Evolutionary conservation across 2,797 vertebrate genomes (phyloP), one percentile per base, ranked within the genome.

Genomic region (Thunnus albacares): DNA sequence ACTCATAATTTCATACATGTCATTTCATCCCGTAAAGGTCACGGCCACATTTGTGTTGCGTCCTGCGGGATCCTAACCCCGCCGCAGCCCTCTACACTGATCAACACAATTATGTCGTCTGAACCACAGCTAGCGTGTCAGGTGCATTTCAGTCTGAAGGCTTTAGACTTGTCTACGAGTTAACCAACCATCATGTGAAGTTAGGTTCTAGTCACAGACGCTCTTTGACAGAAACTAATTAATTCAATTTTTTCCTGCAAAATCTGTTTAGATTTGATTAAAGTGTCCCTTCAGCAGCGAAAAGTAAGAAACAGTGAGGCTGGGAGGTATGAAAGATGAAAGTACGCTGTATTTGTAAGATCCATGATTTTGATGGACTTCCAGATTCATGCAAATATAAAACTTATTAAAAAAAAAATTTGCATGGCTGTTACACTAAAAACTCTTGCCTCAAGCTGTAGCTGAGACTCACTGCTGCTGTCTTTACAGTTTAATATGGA

Each of bases 181-280:
- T 22, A 33, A 49, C 17, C 43, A 35, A 51, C 9, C 15, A 7
- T 45, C 14, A 63, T 28, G 43, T 61, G 43, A 53, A 15, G 20
- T 45, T 56, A 5, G 9, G 17, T 13, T 57, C 41, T 66, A 8
- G 28, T 55, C 38, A 35, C 62, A 43, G 43, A 18, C 33, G 26
- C 47, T 55, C n/a, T 41, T 24, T 45, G 33, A 70, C 45, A 35
- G 60, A 38, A 60, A 6, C 20, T 49, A 41, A 57, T 53, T 3
- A 3, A 30, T 30, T 30, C 28, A 22, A 70, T 33, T 0, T 8
- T 49, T 41, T 28, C 14, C 66, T 12, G 15, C 6, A 33, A 53
- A 71, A 64, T 63, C 1, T 11, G n/a, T 22, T 17, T 24, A 51
- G 13, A 70, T 41, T 20, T 70, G 4, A 33, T 63, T 57, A 71